Evolutionary conservation across 2,888 invertebrate genomes (phyloP).

Genomic region (Sussaba pulchella): DNA sequence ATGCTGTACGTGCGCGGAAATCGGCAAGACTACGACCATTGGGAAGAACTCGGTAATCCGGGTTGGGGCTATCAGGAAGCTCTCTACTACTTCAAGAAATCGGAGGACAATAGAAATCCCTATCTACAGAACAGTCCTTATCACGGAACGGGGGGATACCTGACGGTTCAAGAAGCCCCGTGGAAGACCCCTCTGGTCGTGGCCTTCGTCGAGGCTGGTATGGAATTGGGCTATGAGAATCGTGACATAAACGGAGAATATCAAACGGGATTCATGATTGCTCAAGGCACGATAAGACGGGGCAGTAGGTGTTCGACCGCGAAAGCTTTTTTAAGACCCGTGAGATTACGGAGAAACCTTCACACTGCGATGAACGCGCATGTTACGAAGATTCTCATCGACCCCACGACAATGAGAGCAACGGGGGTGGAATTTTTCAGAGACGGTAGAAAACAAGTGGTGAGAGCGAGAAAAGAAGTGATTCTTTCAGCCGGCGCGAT

Average conservation of each 20-base stretch:
- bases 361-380: conserved; percentile 93
- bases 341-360: conserved; percentile 90
- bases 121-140: conserved; percentile 90
- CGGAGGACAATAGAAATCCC: conserved; percentile 95
- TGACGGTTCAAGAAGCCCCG: conserved; percentile 93
- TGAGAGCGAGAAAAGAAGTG: conserved; percentile 92
- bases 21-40: conserved; percentile 93
- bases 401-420: conserved; percentile 90
- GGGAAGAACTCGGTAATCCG: conserved; percentile 94
- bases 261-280: conserved; percentile 93
- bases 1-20: conserved; percentile 96
- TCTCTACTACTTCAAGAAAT: conserved; percentile 95
- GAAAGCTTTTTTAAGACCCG: conserved; percentile 93
- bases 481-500: conserved; percentile 96
- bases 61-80: conserved; percentile 96
- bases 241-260: conserved; percentile 92
- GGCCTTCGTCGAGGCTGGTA: conserved; percentile 93
- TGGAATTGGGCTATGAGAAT: conserved; percentile 93
- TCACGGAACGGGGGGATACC: conserved; percentile 90
- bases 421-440: conserved; percentile 93
- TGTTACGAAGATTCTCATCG: conserved; percentile 91
- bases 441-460: conserved; percentile 89
- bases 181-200: conserved; percentile 93
- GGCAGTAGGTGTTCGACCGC: conserved; percentile 94
- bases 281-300: conserved; percentile 91